Conservation (phyloP, 1,140 invertebrate genomes). For the Heliconius congener region DNA sequence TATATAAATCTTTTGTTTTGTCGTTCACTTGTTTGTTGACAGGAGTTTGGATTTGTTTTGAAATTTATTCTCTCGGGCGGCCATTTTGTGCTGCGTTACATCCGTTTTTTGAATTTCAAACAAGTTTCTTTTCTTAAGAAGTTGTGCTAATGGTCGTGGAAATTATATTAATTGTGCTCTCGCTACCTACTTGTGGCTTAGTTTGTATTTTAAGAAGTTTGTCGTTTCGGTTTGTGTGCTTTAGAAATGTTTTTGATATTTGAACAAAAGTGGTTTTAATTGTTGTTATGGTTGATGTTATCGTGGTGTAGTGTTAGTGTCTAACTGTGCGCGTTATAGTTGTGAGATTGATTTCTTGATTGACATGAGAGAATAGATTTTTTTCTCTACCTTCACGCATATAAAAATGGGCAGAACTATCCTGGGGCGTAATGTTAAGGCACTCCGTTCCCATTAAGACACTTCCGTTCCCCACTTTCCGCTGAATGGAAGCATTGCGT, state of each 20-base stretch:
- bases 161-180: constrained; percentile 30
- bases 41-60: constrained; percentile 68
- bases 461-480: no score
- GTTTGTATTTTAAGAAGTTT: background rate
- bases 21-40: constrained; percentile 58
- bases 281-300: no score
- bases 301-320: no score
- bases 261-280: background rate
- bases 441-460: no score
- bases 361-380: rapidly evolving
- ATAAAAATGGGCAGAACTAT: no score
- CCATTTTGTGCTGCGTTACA: constrained; percentile 60
- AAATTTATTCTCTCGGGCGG: constrained; percentile 64
- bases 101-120: constrained; percentile 70
- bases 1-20: constrained; percentile 52
- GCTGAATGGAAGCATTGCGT: no score
- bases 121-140: constrained; percentile 33
- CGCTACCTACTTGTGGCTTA: constrained; percentile 5
- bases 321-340: no score
- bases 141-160: constrained; percentile 33
- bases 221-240: background rate
- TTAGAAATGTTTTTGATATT: background rate
- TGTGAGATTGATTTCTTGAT: no score
- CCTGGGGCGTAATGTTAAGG: no score
- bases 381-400: no score